These are phyloP conservation scores for Platerodrilus igneus DNA, from an alignment of 2,888 invertebrate genomes.

Conservation along the genomic window DNA sequence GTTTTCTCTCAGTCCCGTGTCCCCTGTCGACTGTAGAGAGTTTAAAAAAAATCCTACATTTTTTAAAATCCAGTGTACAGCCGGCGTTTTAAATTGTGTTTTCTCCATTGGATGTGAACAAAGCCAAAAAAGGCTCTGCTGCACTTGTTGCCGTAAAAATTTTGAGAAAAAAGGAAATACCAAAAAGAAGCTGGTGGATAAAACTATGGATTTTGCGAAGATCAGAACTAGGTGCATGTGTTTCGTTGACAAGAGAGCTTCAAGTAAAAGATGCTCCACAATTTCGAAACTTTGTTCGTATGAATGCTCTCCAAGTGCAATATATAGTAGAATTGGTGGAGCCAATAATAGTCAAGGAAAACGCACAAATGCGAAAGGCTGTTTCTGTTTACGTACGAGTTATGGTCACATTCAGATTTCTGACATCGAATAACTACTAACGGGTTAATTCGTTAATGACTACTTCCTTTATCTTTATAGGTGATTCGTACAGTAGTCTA, in stretches of 20 bases:
- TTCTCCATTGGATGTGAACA: too few relatives aligned
- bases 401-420: conserved; percentile 8
- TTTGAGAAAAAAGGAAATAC: background rate
- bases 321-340: conserved; percentile 6
- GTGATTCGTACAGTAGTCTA: conserved; percentile 14
- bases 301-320: conserved; percentile 6
- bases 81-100: too few relatives aligned
- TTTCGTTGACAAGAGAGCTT: too few relatives aligned
- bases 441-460: too few relatives aligned
- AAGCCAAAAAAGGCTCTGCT: background rate
- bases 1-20: too few relatives aligned
- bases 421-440: conserved; percentile 4
- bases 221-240: too few relatives aligned
- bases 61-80: too few relatives aligned
- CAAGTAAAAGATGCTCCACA: too few relatives aligned
- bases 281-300: conserved; percentile 1
- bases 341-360: conserved; percentile 10
- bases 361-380: conserved; percentile 10
- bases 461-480: conserved; percentile 1
- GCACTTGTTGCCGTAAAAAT: background rate
- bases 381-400: conserved; percentile 12
- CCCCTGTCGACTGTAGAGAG: too few relatives aligned
- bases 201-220: conserved; percentile 1
- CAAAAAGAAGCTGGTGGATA: background rate
- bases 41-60: too few relatives aligned